These are phyloP conservation scores for Sorex maritimensis DNA, from an alignment of 2,797 vertebrate species.

Conservation along the genomic window DNA sequence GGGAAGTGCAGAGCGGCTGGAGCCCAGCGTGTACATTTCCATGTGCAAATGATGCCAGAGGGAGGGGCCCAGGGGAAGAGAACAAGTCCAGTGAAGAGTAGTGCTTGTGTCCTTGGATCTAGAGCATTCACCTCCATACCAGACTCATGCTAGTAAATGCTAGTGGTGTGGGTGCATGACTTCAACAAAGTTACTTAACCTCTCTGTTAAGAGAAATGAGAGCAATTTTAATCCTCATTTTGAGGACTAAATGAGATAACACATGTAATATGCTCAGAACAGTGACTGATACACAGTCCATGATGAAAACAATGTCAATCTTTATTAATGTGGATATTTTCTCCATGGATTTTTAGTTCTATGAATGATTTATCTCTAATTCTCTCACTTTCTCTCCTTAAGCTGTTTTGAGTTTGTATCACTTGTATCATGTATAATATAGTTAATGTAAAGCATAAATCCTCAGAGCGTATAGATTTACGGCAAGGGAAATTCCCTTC, in stretches of 20 bases:
- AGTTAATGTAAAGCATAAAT: conserved; percentile 64
- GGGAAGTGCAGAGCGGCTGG: background rate
- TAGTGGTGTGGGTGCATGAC: background rate
- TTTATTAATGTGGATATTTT: conserved; percentile 13
- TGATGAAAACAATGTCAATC: background rate
- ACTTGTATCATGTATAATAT: conserved; percentile 55
- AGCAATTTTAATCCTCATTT: background rate
- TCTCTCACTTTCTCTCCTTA: background rate
- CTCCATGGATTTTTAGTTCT: no score
- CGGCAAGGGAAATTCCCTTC: conserved; percentile 34
- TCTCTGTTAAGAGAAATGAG: conserved; percentile 1
- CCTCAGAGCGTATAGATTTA: background rate
- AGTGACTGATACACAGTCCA: background rate
- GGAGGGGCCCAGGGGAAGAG: background rate
- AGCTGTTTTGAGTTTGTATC: conserved; percentile 40
- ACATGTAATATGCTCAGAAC: background rate
- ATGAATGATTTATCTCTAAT: no score
- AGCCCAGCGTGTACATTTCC: background rate
- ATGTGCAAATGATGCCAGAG: conserved; percentile 10
- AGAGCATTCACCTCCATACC: conserved; percentile 8
- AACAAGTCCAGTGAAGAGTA: background rate
- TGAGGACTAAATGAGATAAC: conserved; percentile 16
- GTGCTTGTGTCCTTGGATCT: background rate
- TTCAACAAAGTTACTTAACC: background rate
- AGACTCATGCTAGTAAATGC: background rate